Percentiles rank a stretch among this genome's conserved stretches.
Evolutionary conservation across 2,797 vertebrate species (phyloP).

Genomic region (Mormyrops attenuatus): DNA sequence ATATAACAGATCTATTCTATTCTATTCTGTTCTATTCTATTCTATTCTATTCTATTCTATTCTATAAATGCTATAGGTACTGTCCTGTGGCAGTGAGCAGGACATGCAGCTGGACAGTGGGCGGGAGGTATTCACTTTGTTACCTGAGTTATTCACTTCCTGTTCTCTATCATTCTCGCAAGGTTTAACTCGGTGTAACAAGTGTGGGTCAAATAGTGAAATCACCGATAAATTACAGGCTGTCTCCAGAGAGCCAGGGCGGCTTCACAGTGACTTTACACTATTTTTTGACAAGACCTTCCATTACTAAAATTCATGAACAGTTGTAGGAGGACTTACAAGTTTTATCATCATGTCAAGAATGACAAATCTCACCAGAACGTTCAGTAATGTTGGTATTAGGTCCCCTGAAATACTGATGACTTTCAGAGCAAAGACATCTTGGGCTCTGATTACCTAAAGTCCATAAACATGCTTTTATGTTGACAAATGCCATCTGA

Average conservation of each 20-base stretch:
- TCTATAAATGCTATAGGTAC: neutral
- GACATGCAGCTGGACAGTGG: neutral
- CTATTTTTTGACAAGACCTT: neutral
- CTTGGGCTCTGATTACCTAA: neutral
- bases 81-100: neutral
- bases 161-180: neutral
- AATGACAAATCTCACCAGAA: neutral
- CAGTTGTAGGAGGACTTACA: neutral
- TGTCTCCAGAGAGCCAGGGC: neutral
- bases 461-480: neutral
- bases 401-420: neutral
- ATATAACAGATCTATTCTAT: neutral
- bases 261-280: neutral
- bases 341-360: neutral
- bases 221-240: neutral
- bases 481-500: neutral
- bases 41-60: neutral
- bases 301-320: neutral
- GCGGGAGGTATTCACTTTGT: neutral
- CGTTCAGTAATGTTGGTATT: neutral
- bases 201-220: neutral
- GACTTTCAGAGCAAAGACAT: neutral
- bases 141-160: neutral
- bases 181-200: neutral
- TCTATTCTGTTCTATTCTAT: neutral